Evolutionary conservation across 2,113 vertebrate genomes (phyloP).

Genomic region (Corythoichthys haematopterus): DNA sequence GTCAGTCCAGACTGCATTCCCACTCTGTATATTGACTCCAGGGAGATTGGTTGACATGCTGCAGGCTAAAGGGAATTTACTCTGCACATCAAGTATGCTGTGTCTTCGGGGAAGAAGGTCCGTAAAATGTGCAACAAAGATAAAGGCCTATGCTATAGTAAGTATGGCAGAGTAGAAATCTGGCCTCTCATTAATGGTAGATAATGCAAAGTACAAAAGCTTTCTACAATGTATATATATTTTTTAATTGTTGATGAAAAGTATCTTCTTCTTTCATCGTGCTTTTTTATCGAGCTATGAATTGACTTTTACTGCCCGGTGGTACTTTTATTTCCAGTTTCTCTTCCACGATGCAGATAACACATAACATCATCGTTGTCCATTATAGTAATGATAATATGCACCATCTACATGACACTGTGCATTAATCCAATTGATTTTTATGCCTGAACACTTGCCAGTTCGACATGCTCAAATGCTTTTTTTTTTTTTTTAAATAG

Average conservation of each 20-base stretch:
- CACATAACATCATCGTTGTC: too few relatives aligned
- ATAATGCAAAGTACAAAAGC: not conserved
- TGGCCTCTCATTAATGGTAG: not conserved
- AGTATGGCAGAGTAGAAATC: not conserved
- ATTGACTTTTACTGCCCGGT: not conserved
- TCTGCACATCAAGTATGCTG: slow-evolving; percentile 46
- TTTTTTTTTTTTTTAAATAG: too few relatives aligned
- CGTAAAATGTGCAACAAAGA: slow-evolving; percentile 14
- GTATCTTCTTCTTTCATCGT: slow-evolving; percentile 10
- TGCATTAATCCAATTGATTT: too few relatives aligned
- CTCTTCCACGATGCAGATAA: too few relatives aligned
- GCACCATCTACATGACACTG: too few relatives aligned
- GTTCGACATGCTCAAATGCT: too few relatives aligned
- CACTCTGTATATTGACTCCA: slow-evolving; percentile 20
- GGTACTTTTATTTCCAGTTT: too few relatives aligned
- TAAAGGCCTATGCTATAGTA: not conserved
- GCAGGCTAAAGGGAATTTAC: slow-evolving; percentile 50
- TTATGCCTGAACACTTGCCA: too few relatives aligned
- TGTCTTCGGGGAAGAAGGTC: slow-evolving; percentile 25
- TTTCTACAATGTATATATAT: slow-evolving; percentile 10
- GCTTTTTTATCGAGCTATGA: slow-evolving; percentile 24
- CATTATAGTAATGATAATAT: too few relatives aligned
- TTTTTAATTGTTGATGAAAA: slow-evolving; percentile 21
- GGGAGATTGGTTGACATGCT: slow-evolving; percentile 44
- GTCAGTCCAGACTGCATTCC: slow-evolving; percentile 25